Evolutionary conservation across 1,140 invertebrate genomes (phyloP).

Genomic region (Holotrichia oblita): DNA sequence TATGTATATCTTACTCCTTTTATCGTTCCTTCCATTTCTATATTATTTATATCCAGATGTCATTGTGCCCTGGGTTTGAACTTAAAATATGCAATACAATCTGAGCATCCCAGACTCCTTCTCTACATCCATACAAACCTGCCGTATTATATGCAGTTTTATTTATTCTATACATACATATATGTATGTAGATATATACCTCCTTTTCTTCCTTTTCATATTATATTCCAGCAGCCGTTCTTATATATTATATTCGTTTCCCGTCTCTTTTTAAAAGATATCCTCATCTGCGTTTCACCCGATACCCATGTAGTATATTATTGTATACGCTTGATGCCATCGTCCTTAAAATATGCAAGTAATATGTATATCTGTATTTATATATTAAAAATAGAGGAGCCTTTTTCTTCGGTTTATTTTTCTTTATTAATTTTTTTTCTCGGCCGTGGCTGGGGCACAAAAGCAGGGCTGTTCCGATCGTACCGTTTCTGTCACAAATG

Average conservation of each 20-base stretch:
- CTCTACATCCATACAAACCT: not conserved
- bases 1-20: no score
- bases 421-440: not conserved
- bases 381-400: slow-evolving; percentile 26
- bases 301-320: no score
- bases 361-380: slow-evolving; percentile 33
- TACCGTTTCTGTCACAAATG: slow-evolving; percentile 7
- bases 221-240: slow-evolving; percentile 7
- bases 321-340: not conserved
- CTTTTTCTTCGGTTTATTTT: not conserved
- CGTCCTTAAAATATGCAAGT: slow-evolving; percentile 32
- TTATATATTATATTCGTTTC: not conserved
- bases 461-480: not conserved
- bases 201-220: not conserved
- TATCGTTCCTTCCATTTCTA: not conserved
- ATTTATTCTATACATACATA: not conserved
- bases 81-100: slow-evolving; percentile 13
- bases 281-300: slow-evolving; percentile 34
- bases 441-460: not conserved
- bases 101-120: not conserved
- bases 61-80: not conserved
- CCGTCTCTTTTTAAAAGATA: not conserved
- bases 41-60: not conserved
- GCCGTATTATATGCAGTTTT: slow-evolving; percentile 1
- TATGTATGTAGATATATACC: not conserved